Conservation (phyloP, 2,113 vertebrate genomes). For the Xenopus tropicalis region UCB_Xtro_10.0 CM004445.2:94552001-94552500, state of each 20-base stretch:
- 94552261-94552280: not conserved
- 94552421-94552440: conserved; percentile 55
- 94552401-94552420: conserved; percentile 40
- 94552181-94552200: no score
- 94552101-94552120: no score
- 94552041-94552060: no score
- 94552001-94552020: no score
- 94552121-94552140: no score
- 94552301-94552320: conserved; percentile 6
- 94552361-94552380: conserved; percentile 11
- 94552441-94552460: conserved; percentile 69
- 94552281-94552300: conserved; percentile 17
- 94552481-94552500: conserved; percentile 48
- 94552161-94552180: no score
- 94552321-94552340: not conserved
- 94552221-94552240: conserved; percentile 15
- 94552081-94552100: no score
- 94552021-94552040: no score
- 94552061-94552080: no score
- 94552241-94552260: not conserved
- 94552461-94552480: conserved; percentile 45
- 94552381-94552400: conserved; percentile 33
- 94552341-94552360: not conserved
- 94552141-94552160: no score
- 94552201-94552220: conserved; percentile 3